phyloP scores from a whole-genome alignment of 2,113 vertebrate genomes.

The Petromus typicus region DNA sequence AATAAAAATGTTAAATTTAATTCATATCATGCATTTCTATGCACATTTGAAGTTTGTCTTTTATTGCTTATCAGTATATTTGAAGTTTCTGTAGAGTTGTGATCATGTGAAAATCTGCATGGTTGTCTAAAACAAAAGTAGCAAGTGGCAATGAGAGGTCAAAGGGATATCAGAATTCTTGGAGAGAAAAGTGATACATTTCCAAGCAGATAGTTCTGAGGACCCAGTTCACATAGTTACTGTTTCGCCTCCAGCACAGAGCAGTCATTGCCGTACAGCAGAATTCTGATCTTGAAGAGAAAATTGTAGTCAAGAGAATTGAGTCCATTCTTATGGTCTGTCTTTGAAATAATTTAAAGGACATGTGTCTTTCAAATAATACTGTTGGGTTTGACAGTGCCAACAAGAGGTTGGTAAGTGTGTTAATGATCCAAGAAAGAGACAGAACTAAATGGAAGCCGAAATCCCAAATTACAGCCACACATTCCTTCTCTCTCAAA shows the following conservation, averaged over 20 bases:
- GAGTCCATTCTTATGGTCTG: conserved; percentile 7
- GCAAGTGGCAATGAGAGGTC: conserved; percentile 46
- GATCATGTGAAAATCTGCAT: conserved; percentile 77
- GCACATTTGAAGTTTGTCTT: conserved; percentile 72
- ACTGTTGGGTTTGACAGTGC: conserved; percentile 9
- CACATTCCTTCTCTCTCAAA: background rate
- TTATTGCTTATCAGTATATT: conserved; percentile 75
- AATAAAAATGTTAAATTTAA: conserved; percentile 74
- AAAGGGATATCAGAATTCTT: conserved; percentile 53
- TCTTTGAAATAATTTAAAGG: conserved; percentile 60
- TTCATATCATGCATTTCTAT: conserved; percentile 57
- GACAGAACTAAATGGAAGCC: background rate
- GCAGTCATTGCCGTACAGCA: conserved; percentile 1
- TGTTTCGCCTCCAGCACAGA: conserved; percentile 17
- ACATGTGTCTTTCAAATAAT: conserved; percentile 54
- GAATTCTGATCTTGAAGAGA: conserved; percentile 55
- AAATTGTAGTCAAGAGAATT: conserved; percentile 60
- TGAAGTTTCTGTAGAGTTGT: conserved; percentile 61
- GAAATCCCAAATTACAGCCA: conserved; percentile 41
- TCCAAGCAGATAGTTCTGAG: conserved; percentile 72
- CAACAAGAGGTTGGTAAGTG: conserved; percentile 58
- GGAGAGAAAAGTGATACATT: conserved; percentile 70
- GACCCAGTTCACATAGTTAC: conserved; percentile 13
- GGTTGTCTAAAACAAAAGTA: conserved; percentile 74
- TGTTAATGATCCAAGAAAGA: conserved; percentile 48